Percentiles rank a stretch among this genome's conserved stretches.
phyloP scores from a whole-genome alignment of 2,888 invertebrate genomes.

The Caenorhabditis plicata region DNA sequence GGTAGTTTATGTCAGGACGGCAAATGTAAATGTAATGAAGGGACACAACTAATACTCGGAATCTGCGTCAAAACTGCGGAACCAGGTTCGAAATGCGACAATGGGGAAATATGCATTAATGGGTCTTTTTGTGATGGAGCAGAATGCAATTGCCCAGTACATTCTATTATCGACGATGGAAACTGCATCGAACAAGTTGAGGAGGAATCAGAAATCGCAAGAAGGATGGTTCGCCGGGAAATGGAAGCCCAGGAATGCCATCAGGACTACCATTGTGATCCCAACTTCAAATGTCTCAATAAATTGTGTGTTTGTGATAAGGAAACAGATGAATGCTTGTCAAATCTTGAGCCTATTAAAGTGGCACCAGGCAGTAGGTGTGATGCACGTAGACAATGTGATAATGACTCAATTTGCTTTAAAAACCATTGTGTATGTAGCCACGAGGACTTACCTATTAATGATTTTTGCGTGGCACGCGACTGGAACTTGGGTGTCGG shows the following conservation, averaged over 20 bases:
- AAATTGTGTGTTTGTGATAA: slow-evolving; percentile 35
- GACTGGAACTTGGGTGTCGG: slow-evolving; percentile 36
- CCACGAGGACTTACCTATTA: slow-evolving; percentile 33
- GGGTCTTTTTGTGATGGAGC: slow-evolving; percentile 46
- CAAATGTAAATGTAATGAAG: slow-evolving; percentile 40
- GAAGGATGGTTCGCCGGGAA: slow-evolving; percentile 15
- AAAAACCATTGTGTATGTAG: slow-evolving; percentile 42
- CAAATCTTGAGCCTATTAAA: slow-evolving; percentile 5
- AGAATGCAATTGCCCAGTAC: slow-evolving; percentile 18
- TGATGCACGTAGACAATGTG: slow-evolving; percentile 29
- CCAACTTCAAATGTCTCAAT: slow-evolving; percentile 30
- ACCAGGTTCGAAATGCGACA: slow-evolving; percentile 55
- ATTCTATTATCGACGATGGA: slow-evolving; percentile 12
- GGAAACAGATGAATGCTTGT: slow-evolving; percentile 20
- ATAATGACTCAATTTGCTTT: slow-evolving; percentile 36
- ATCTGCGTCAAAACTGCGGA: slow-evolving; percentile 47
- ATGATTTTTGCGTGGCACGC: slow-evolving; percentile 36
- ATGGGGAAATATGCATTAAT: slow-evolving; percentile 55
- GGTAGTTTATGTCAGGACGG: slow-evolving; percentile 43
- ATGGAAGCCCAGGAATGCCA: slow-evolving; percentile 19
- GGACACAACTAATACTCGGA: slow-evolving; percentile 43
- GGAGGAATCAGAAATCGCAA: slow-evolving; percentile 1
- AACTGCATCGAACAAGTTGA: slow-evolving; percentile 13
- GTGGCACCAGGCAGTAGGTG: slow-evolving; percentile 25
- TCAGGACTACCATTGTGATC: slow-evolving; percentile 31